Percentiles rank a stretch among this genome's conserved stretches.
Conservation (phyloP, 2,888 invertebrate species). For the Lumbricus terrestris region DNA sequence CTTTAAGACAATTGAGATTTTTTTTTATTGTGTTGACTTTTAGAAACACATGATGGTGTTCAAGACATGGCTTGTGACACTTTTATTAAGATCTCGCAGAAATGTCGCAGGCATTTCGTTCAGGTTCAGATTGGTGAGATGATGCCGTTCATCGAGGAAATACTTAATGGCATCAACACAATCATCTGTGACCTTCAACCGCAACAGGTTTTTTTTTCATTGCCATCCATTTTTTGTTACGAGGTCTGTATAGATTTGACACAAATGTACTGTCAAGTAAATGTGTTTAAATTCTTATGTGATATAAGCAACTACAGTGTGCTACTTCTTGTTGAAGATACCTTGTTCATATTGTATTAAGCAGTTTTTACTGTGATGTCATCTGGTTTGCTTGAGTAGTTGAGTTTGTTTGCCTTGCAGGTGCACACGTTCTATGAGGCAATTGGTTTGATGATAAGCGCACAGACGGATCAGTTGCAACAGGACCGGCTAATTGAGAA, state of each 20-base stretch:
- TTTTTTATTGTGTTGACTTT: neutral
- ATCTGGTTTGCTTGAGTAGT: neutral
- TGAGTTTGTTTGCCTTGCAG: slow-evolving; percentile 35
- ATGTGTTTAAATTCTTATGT: neutral
- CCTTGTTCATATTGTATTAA: neutral
- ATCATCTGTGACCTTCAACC: slow-evolving; percentile 98
- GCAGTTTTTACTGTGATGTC: neutral
- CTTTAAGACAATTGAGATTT: neutral
- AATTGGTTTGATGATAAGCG: slow-evolving; percentile 97
- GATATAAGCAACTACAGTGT: neutral
- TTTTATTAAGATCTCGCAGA: slow-evolving; percentile 98
- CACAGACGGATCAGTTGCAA: slow-evolving; percentile 83
- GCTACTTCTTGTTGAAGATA: neutral
- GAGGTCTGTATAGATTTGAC: neutral
- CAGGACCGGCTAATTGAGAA: slow-evolving; percentile 94
- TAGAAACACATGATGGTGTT: slow-evolving; percentile 97
- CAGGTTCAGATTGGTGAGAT: slow-evolving; percentile 90
- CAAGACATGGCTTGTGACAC: slow-evolving; percentile 99
- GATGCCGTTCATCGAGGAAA: slow-evolving; percentile 97
- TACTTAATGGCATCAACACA: slow-evolving; percentile 88
- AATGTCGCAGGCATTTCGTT: slow-evolving; percentile 96
- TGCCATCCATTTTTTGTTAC: neutral
- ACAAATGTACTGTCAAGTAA: neutral
- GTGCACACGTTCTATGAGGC: slow-evolving; percentile 98
- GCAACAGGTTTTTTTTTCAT: slow-evolving; percentile 74